phyloP scores from a whole-genome alignment of 2,113 vertebrate genomes.

The Epinephelus moara region DNA sequence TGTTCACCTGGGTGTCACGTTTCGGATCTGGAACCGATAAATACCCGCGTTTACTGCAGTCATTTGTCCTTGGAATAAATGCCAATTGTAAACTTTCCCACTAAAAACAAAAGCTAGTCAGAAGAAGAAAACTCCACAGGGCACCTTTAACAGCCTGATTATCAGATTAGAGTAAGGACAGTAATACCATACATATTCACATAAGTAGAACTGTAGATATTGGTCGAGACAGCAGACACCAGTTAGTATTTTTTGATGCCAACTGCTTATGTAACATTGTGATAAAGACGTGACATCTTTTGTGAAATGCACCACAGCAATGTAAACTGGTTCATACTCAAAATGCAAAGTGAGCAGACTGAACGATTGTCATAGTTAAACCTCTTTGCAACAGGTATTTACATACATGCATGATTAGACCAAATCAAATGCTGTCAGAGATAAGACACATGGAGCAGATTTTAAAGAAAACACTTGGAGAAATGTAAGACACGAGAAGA shows the following conservation, averaged over 20 bases:
- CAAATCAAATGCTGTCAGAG: neutral
- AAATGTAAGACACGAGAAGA: neutral
- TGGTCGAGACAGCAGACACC: neutral
- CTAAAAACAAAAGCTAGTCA: no score
- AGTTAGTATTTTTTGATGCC: neutral
- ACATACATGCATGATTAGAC: neutral
- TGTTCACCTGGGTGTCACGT: no score
- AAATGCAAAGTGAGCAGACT: neutral
- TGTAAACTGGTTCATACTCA: neutral
- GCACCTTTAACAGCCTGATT: neutral
- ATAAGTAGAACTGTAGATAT: neutral
- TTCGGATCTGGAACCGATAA: no score
- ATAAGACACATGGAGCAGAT: neutral
- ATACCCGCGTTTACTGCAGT: no score
- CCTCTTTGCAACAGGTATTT: neutral
- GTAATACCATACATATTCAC: neutral
- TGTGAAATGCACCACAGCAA: neutral
- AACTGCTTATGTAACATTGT: neutral
- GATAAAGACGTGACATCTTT: neutral
- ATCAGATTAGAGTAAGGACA: neutral
- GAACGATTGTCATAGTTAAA: neutral
- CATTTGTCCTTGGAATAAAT: no score
- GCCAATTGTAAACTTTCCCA: no score
- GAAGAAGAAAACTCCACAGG: neutral
- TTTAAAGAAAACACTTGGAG: neutral